phyloP scores from a whole-genome alignment of 2,113 vertebrate genomes.

The Carollia perspicillata region DNA sequence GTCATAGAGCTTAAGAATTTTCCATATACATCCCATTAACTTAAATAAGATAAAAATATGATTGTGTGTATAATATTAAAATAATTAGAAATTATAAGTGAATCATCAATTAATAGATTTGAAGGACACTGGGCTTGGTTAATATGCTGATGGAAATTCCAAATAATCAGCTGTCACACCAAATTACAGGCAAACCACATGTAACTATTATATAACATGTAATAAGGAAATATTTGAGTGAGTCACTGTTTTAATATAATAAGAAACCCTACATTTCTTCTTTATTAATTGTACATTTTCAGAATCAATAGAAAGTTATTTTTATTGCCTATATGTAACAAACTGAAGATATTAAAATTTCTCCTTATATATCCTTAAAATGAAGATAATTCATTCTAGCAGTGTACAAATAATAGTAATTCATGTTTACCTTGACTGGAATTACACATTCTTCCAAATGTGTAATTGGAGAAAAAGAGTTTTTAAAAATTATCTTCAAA shows the following conservation, averaged over 20 bases:
- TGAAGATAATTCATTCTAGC: conserved; percentile 51
- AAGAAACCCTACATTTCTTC: neutral
- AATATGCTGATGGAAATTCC: neutral
- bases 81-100: neutral
- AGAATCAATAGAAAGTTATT: conserved; percentile 29
- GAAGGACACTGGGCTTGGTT: neutral
- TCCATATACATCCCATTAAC: neutral
- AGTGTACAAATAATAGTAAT: conserved; percentile 34
- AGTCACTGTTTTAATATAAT: conserved; percentile 38
- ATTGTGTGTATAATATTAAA: neutral
- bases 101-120: neutral
- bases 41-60: neutral
- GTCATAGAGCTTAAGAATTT: neutral
- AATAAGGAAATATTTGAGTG: neutral
- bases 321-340: conserved; percentile 18
- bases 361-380: conserved; percentile 42
- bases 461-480: neutral
- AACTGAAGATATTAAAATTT: conserved; percentile 56
- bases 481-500: neutral
- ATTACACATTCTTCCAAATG: neutral
- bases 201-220: neutral
- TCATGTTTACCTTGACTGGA: conserved; percentile 24
- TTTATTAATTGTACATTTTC: conserved; percentile 34
- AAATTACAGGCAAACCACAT: neutral
- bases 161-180: neutral